These are phyloP conservation scores for Heliconius cydno DNA, from an alignment of 2,888 invertebrate genomes.

Conservation along the genomic window DNA sequence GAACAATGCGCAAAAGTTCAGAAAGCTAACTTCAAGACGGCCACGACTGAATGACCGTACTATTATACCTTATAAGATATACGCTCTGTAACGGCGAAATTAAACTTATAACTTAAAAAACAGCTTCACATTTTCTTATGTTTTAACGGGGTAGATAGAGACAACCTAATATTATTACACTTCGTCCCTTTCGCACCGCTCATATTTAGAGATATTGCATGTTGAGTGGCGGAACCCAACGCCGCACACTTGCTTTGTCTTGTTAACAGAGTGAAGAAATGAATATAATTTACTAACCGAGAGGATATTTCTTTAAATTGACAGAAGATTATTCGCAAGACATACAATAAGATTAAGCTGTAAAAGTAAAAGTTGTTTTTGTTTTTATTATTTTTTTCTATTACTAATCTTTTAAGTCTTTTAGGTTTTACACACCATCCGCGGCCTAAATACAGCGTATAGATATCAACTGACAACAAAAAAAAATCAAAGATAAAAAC, in stretches of 20 bases:
- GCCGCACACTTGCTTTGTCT: background rate
- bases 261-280: background rate
- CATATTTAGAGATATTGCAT: background rate
- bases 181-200: no score
- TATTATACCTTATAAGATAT: background rate
- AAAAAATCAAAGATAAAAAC: no score
- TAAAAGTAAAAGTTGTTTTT: background rate
- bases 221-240: background rate
- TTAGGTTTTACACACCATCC: background rate
- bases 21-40: no score
- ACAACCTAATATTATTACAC: background rate
- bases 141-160: background rate
- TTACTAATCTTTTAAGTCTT: background rate
- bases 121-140: background rate
- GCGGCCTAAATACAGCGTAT: background rate
- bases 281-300: background rate
- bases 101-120: background rate
- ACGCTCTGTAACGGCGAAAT: background rate
- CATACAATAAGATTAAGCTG: background rate
- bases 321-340: no score
- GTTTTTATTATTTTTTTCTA: background rate
- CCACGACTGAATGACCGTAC: no score
- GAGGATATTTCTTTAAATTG: no score
- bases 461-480: no score
- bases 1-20: no score